These are phyloP conservation scores for Pegoplata infirma DNA, from an alignment of 2,888 invertebrate species.

Conservation along the genomic window DNA sequence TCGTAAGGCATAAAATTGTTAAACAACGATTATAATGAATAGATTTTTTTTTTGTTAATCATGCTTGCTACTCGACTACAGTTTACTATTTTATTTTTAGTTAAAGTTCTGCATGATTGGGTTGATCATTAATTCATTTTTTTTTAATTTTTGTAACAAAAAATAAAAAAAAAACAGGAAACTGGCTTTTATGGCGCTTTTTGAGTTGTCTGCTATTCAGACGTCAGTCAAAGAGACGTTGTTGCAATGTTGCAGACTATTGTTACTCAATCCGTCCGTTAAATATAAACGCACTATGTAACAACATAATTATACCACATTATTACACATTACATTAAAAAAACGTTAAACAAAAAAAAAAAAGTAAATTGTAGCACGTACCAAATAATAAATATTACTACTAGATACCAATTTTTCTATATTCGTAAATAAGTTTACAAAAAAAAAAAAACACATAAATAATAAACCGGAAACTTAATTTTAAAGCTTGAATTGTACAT, in stretches of 20 bases:
- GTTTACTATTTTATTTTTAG: not conserved
- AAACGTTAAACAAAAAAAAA: not conserved
- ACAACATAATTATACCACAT: not conserved
- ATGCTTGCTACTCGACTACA: not conserved
- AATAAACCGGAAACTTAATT: slow-evolving; percentile 23
- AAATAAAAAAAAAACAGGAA: slow-evolving; percentile 33
- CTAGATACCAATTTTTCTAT: too few relatives aligned
- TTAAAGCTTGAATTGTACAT: too few relatives aligned
- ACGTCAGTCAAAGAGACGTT: not conserved
- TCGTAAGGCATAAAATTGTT: slow-evolving; percentile 7
- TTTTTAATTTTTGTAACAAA: not conserved
- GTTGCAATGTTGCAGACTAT: slow-evolving; percentile 17
- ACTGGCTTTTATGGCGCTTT: slow-evolving; percentile 15
- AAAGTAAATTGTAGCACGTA: not conserved
- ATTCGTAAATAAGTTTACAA: too few relatives aligned
- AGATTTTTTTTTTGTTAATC: slow-evolving; percentile 12
- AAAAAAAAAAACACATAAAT: too few relatives aligned
- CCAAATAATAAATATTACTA: not conserved
- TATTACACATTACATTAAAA: too few relatives aligned
- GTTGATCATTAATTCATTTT: slow-evolving; percentile 51
- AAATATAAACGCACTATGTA: slow-evolving; percentile 15
- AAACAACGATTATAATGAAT: slow-evolving; percentile 1
- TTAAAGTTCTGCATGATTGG: slow-evolving; percentile 57
- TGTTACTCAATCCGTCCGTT: slow-evolving; percentile 17
- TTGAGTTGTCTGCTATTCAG: not conserved